Evolutionary conservation across 2,888 invertebrate species (phyloP).

Genomic region (Hoplodrina ambigua): DNA sequence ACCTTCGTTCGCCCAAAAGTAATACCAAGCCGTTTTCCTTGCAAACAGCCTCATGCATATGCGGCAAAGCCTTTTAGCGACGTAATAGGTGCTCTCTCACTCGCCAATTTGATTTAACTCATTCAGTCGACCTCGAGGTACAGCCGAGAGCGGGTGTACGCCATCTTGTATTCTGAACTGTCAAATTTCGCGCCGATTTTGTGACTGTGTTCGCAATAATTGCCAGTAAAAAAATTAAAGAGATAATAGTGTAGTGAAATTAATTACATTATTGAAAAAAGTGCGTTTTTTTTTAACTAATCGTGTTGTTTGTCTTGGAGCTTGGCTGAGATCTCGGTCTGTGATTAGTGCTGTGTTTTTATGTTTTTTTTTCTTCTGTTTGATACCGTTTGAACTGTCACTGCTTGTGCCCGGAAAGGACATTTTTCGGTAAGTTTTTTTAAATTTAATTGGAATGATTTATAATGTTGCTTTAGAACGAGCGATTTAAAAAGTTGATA

Average conservation of each 20-base stretch:
- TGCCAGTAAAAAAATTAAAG: slow-evolving; percentile 57
- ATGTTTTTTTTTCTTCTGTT: slow-evolving; percentile 65
- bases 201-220: slow-evolving; percentile 67
- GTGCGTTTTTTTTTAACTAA: slow-evolving; percentile 51
- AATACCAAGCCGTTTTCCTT: slow-evolving; percentile 84
- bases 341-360: slow-evolving; percentile 74
- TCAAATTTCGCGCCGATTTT: slow-evolving; percentile 81
- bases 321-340: slow-evolving; percentile 63
- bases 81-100: slow-evolving; percentile 77
- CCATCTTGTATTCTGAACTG: slow-evolving; percentile 75
- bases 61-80: slow-evolving; percentile 78
- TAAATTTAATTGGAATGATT: slow-evolving; percentile 35
- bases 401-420: slow-evolving; percentile 68
- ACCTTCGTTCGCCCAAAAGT: slow-evolving; percentile 70
- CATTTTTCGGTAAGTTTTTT: slow-evolving; percentile 68
- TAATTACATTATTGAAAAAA: slow-evolving; percentile 47
- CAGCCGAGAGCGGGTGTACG: slow-evolving; percentile 78
- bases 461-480: slow-evolving; percentile 21
- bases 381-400: slow-evolving; percentile 72
- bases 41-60: slow-evolving; percentile 82
- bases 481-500: slow-evolving; percentile 34
- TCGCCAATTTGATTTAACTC: slow-evolving; percentile 75
- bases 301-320: slow-evolving; percentile 59
- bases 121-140: slow-evolving; percentile 88
- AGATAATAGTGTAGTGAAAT: slow-evolving; percentile 60